Base-by-base conservation (phyloP, 2,888 invertebrate genomes). In the Platerodrilus igneus region DNA sequence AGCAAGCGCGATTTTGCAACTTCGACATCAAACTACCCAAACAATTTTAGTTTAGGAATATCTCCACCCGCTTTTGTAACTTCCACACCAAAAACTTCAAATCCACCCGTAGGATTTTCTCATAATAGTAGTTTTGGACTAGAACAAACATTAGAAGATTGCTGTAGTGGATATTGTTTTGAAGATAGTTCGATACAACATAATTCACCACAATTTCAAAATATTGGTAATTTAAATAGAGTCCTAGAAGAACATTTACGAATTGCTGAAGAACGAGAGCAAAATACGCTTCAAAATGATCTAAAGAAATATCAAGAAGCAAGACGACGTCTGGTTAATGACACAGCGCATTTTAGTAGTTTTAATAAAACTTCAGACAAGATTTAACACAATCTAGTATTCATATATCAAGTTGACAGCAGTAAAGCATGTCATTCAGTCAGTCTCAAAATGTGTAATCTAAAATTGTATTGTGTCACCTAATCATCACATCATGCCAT, bases 281-380 rank as follows among this genome's bases (percentile, higher is more conserved):
- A 31, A 20, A 10, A 21, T 6, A 25, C 29, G 25, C 21, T 47
- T 7, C 10, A 36, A 15, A 18, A 39, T 6, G 27, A 39, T 26
- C 33, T 47, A 17, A 28, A 10, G 11, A 19, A 28, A 7, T 47
- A 36, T 21, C 42, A 47, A 37, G 22, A 43, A 15, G 39, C 46
- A 11, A 37, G 46, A 33, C 27, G 46, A 15, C 25, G 22, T 4
- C 15, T 47, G 8, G 40, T 47, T n/a, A 23, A 22, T 6, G 36
- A 43, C 10, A 27, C 40, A 3, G 28, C 41, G 9, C 32, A 15
- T 2, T 29, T 32, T 9, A 10, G 42, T 19, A 4, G 21, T 33
- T 7, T 37, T 1, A 18, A 6, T 6, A 28, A 10, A 17, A 16
- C n/a, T n/a, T 18, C n/a, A 13, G n/a, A 9, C 15, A 14, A 22